Evolutionary conservation across 2,113 vertebrate species (phyloP), one percentile per base, ranked within the genome.

Genomic region (Nansenia antarctica): DNA sequence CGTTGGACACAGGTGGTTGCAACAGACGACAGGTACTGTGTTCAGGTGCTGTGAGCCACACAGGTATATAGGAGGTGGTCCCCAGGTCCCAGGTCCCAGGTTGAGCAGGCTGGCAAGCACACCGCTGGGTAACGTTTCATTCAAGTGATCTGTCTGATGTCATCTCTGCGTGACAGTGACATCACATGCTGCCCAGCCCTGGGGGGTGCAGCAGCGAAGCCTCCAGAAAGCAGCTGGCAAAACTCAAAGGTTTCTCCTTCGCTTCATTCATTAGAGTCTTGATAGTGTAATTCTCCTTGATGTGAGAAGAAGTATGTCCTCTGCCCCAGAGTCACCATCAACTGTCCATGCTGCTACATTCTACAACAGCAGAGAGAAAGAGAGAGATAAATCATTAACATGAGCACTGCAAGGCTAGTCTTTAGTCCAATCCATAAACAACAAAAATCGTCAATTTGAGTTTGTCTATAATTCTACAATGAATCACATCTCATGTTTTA

Each of bases 281-380:
- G n/a, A n/a, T n/a, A 78, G 71, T 80, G 73, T 81, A 65, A 27
- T n/a, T 69, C 73, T 75, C 67, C 11, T 80, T 72, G 24, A 54
- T 35, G 15, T 45, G 64, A 93, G 86, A 88, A 37, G 59, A 32
- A 47, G 22, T 24, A n/a, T n/a, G 67, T 26, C 15, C 91, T 94
- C 91, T 90, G 88, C 88, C 92, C 88, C 90, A 77, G 78, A 90
- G 89, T 93, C 88, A 87, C 93, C 94, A 98, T 98, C 96, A 98
- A 96, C 97, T 98, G 94, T 98, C 96, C 96, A 98, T 98, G 93
- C 95, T 96, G 92, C 93, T 94, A 91, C 94, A 94, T 92, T 96
- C 96, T 95, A 93, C 89, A n/a, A n/a, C n/a, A n/a, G n/a, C 87
- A 14, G 57, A 59, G 52, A 59, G 14, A 49, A 29, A 24, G 75